These are phyloP conservation scores for Gonatopus flavifemur DNA, from an alignment of 1,140 invertebrate species.

Conservation along the genomic window DNA sequence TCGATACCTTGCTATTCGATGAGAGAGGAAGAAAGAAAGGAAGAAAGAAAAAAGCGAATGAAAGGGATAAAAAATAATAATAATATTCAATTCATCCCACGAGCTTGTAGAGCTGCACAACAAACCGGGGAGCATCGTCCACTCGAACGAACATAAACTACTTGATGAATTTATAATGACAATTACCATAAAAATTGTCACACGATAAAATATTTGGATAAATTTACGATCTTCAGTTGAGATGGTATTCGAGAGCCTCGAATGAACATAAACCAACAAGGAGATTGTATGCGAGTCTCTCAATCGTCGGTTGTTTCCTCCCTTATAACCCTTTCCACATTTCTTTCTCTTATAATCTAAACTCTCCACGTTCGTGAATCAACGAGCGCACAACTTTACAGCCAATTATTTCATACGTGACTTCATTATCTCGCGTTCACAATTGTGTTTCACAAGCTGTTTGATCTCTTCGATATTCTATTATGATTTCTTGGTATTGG, in stretches of 20 bases:
- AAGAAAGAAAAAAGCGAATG: no score
- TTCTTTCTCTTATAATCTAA: not conserved
- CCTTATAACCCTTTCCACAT: not conserved
- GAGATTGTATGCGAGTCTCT: not conserved
- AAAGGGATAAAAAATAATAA: no score
- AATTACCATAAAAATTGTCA: constrained; percentile 60
- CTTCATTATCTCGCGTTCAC: constrained; percentile 40
- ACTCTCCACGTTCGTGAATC: not conserved
- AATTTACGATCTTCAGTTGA: constrained; percentile 47
- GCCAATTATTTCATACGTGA: constrained; percentile 55
- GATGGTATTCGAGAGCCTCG: constrained; percentile 12
- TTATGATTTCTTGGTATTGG: no score
- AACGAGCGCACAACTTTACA: constrained; percentile 41
- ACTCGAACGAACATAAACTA: constrained; percentile 46
- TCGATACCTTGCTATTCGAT: no score
- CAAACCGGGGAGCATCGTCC: no score
- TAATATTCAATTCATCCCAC: no score
- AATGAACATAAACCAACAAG: constrained; percentile 11
- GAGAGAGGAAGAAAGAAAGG: no score
- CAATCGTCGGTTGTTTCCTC: not conserved
- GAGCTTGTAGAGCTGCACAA: no score
- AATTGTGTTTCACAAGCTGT: no score
- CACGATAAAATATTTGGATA: constrained; percentile 57
- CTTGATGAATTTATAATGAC: constrained; percentile 56
- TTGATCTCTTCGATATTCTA: no score